Evolutionary conservation across 2,888 invertebrate genomes (phyloP).

Genomic region (Venusia cambrica): DNA sequence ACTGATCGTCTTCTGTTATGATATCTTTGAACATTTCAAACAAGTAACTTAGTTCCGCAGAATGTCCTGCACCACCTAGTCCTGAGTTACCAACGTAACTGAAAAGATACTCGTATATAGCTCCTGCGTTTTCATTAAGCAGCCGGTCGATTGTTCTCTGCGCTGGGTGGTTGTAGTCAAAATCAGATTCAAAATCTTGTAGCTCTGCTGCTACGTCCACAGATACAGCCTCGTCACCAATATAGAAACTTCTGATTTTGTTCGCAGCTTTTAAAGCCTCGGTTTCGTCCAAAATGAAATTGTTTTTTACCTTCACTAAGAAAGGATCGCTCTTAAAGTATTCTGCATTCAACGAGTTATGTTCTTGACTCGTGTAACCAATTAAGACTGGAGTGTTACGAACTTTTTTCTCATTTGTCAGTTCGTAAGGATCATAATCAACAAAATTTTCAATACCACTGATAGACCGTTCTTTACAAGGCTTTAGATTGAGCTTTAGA

Average conservation of each 20-base stretch:
- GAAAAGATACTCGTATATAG: conserved; percentile 61
- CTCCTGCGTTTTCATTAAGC: conserved; percentile 53
- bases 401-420: conserved; percentile 57
- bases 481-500: conserved; percentile 49
- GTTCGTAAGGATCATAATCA: conserved; percentile 53
- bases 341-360: conserved; percentile 34
- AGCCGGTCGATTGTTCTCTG: conserved; percentile 53
- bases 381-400: conserved; percentile 60
- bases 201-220: conserved; percentile 41
- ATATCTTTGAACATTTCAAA: conserved; percentile 39
- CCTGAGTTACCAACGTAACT: conserved; percentile 48
- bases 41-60: conserved; percentile 58
- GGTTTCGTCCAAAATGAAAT: conserved; percentile 54
- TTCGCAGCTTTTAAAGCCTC: conserved; percentile 43
- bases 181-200: conserved; percentile 61
- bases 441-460: conserved; percentile 64
- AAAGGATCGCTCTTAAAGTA: conserved; percentile 59
- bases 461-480: conserved; percentile 65
- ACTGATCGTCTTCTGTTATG: conserved; percentile 43
- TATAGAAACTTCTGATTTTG: conserved; percentile 57
- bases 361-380: conserved; percentile 59
- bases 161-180: conserved; percentile 57
- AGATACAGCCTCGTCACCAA: conserved; percentile 59
- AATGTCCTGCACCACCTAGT: conserved; percentile 47
- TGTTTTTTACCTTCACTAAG: conserved; percentile 48